Evolutionary conservation across 1,140 invertebrate genomes (phyloP).

Genomic region (Procambarus virginalis): DNA sequence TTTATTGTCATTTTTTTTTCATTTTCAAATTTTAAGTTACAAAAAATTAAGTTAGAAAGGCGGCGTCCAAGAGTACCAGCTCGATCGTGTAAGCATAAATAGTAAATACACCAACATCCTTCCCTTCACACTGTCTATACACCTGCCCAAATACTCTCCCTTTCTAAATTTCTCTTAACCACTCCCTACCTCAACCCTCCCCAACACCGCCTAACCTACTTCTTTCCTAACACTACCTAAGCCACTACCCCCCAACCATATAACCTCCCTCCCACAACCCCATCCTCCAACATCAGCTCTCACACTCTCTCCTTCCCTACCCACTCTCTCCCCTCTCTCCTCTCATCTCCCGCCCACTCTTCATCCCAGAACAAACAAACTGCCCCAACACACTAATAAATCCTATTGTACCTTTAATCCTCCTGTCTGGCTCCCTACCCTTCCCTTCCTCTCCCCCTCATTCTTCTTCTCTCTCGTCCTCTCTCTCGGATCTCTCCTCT

Average conservation of each 20-base stretch:
- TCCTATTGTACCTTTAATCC: constrained; percentile 2
- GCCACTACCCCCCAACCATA: too few species aligned
- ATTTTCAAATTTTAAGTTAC: too few species aligned
- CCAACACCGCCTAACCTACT: not conserved
- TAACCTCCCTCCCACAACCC: not conserved
- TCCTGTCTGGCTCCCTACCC: not conserved
- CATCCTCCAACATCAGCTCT: not conserved
- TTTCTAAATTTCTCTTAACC: not conserved
- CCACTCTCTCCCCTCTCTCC: not conserved
- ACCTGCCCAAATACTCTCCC: not conserved
- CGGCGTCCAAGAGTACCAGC: too few species aligned
- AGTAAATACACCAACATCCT: too few species aligned
- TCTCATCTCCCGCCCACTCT: not conserved
- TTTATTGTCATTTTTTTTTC: too few species aligned
- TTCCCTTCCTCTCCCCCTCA: not conserved
- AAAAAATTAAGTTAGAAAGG: too few species aligned
- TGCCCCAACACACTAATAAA: not conserved
- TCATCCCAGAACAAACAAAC: not conserved
- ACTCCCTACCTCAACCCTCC: not conserved
- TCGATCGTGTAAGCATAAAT: too few species aligned
- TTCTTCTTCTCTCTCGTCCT: not conserved
- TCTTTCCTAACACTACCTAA: not conserved
- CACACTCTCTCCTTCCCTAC: too few species aligned
- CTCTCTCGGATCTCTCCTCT: not conserved
- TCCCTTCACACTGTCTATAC: too few species aligned